Conservation (phyloP, 1,140 invertebrate genomes). For the Meteorus sp. region DNA sequence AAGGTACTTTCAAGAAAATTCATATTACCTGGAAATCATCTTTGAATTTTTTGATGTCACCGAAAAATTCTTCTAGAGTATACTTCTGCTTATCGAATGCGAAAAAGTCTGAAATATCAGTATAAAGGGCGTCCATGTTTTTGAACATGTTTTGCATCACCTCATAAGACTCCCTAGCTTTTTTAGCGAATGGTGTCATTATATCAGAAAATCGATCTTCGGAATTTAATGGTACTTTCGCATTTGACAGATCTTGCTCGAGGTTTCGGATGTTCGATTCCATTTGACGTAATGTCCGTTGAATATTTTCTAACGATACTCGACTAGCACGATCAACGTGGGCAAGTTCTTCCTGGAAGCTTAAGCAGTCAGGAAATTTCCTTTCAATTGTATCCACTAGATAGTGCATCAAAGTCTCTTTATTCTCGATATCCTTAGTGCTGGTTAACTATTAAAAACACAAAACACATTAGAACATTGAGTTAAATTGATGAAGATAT, state of each 20-base stretch:
- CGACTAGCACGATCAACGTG: slow-evolving; percentile 82
- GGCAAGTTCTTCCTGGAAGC: slow-evolving; percentile 83
- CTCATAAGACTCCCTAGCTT: slow-evolving; percentile 83
- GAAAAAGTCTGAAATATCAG: slow-evolving; percentile 86
- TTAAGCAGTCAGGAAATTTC: slow-evolving; percentile 83
- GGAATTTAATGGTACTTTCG: slow-evolving; percentile 72
- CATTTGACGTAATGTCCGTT: slow-evolving; percentile 85
- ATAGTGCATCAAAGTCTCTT: slow-evolving; percentile 90
- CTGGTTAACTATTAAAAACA: slow-evolving; percentile 73
- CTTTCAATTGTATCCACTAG: slow-evolving; percentile 85
- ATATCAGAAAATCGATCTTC: slow-evolving; percentile 82
- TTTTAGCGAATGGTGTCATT: slow-evolving; percentile 80
- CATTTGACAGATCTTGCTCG: slow-evolving; percentile 85
- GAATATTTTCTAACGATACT: slow-evolving; percentile 84
- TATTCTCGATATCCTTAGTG: slow-evolving; percentile 93
- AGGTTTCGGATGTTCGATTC: slow-evolving; percentile 82
- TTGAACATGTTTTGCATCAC: slow-evolving; percentile 90
- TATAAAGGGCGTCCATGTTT: slow-evolving; percentile 88
- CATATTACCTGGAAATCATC: slow-evolving; percentile 79
- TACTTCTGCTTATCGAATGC: slow-evolving; percentile 94
- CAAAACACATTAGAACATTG: slow-evolving; percentile 20
- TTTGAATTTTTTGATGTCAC: slow-evolving; percentile 93
- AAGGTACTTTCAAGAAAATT: too few relatives aligned
- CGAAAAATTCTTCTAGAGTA: slow-evolving; percentile 94
- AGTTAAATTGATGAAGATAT: slow-evolving; percentile 13